Base-by-base conservation (phyloP, 64 coral and sea anemone species). In the Stichodactyla mertensii region DNA sequence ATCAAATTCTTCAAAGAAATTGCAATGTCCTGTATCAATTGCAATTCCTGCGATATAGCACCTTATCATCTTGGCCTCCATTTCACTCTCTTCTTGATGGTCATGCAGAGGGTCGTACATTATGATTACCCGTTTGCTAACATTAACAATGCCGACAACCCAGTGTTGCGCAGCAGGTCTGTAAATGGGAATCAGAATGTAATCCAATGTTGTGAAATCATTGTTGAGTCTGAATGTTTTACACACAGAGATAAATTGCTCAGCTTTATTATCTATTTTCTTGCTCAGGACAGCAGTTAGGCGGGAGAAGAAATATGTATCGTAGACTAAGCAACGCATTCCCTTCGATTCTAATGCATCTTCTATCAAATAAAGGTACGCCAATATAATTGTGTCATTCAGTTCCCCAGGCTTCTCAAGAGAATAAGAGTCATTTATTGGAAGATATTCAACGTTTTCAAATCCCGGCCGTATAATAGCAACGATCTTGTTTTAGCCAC, bases 31-130 rank as follows among this genome's bases (percentile, higher is more conserved):
- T 51, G 6, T 78, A 78, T 52, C 12, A 5, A 12, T 19, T 16
- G 67, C 24, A 19, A 71, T 6, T 20, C 19, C 67, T 71, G 10
- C 7, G 5, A 71, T 12, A 78, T 78, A 78, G 74, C 27, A 78
- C 74, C 52, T 78, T 10, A 78, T 78, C 74, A 36, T 78, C 74
- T 78, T 78, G 45, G 74, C 74, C 45, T 78, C 74, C 45, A 16
- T 27, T 78, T 78, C 6, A 52, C 74, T 52, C 45, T 78, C n/a
- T 12, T 78, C 45, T 78, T 78, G 16, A 52, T 78, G 74, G 28
- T 78, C 23, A 8, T n/a, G 74, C 74, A 78, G 28, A 36, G 74
- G 74, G 16, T 78, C 74, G 28, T 78, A 78, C 11, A 78, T 78
- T 24, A 36, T 78, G 45, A 78, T 78, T 24, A 18, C 24, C 16